Percentiles rank a stretch among this genome's conserved stretches.
These are phyloP conservation scores for Plebejus melissa DNA, from an alignment of 2,888 invertebrate genomes.

Conservation along the genomic window DNA sequence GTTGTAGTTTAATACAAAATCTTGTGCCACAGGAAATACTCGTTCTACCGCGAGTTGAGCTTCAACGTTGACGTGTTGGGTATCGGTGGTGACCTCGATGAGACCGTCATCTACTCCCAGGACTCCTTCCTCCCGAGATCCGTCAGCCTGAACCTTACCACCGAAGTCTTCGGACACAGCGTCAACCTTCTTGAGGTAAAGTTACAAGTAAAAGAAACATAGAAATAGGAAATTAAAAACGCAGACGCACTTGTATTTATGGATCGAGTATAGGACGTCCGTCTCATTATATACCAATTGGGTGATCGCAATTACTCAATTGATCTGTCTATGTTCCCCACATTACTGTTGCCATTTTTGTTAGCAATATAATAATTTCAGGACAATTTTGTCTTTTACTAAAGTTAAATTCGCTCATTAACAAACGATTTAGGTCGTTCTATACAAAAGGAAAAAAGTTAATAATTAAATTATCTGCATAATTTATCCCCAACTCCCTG, in stretches of 20 bases:
- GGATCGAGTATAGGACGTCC: background rate
- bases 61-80: slow-evolving; percentile 85
- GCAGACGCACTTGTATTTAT: background rate
- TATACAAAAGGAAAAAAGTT: too few relatives aligned
- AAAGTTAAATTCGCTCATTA: too few relatives aligned
- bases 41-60: slow-evolving; percentile 86
- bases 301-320: slow-evolving; percentile 1
- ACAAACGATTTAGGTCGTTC: too few relatives aligned
- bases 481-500: too few relatives aligned
- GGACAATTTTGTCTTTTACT: too few relatives aligned
- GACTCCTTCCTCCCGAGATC: slow-evolving; percentile 89
- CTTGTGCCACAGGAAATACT: slow-evolving; percentile 81
- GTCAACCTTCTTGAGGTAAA: slow-evolving; percentile 86
- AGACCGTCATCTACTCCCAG: slow-evolving; percentile 89
- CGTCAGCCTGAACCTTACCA: slow-evolving; percentile 84
- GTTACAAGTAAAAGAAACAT: background rate
- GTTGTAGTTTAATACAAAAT: background rate
- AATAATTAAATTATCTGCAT: too few relatives aligned
- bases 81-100: slow-evolving; percentile 82
- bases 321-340: background rate
- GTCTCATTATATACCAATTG: slow-evolving; percentile 17
- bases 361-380: background rate
- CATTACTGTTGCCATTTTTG: background rate
- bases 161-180: slow-evolving; percentile 87
- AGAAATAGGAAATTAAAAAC: background rate